Evolutionary conservation across 2,888 invertebrate genomes (phyloP), one percentile per base, ranked within the genome.

Genomic region (Tachystola acroxantha): DNA sequence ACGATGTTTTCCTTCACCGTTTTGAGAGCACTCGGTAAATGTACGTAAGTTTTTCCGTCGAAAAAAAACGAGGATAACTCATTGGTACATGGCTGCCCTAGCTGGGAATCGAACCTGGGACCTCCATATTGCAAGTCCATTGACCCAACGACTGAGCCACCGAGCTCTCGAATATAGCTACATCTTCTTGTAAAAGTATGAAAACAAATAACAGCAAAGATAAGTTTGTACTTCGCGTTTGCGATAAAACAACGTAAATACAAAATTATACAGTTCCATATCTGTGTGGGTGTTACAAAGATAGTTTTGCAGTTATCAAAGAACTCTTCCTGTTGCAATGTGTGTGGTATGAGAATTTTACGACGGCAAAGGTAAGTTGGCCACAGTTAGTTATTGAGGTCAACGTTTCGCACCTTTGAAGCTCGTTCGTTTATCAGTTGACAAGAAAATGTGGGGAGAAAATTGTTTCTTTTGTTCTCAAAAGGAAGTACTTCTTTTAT

Each of bases 351-450:
- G 5, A 7, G 35, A 14, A 9, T 34, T 36, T 24, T n/a, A 3
- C 13, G 34, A 37, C 33, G 27, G 13, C 3, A 41, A 40, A 33
- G 14, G 50, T 36, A 34, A 35, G 36, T 25, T 35, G 13, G 39
- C 45, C 34, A 30, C 4, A 14, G 47, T 37, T 37, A 40, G 45
- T 40, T 64, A 77, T 76, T 73, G 70, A 61, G 81, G 79, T 77
- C 79, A 81, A 73, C 73, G 73, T 61, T 79, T 79, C 60, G 71
- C 79, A 80, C 78, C 79, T 81, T 79, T 69, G 62, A 67, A 68
- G 71, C 65, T 69, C 57, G 67, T 69, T 67, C 58, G 37, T 53
- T 76, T 79, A 79, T 78, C 79, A 63, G 63, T 57, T 53, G 65
- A 65, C 69, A 76, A 76, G 77, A 73, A 79, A 74, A 75, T 67